phyloP scores from a whole-genome alignment of 2,888 invertebrate genomes.

The Cynaeus angustus region DNA sequence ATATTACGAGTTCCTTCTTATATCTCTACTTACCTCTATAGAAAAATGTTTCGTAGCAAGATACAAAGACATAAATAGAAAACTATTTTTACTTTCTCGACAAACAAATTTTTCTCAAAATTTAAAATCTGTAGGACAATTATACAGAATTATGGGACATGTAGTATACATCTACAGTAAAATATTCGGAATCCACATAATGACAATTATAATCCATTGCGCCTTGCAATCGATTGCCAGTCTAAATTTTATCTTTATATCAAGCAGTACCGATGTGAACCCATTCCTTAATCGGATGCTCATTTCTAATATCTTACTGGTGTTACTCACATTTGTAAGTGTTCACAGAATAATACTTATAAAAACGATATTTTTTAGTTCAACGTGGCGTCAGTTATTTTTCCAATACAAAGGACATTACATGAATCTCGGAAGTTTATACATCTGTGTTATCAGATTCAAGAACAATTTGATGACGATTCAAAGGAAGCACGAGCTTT shows the following conservation, averaged over 20 bases:
- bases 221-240: no score
- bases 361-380: not conserved
- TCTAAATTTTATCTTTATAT: no score
- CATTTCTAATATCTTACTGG: not conserved
- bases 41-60: not conserved
- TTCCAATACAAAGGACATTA: not conserved
- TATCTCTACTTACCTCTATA: not conserved
- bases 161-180: no score
- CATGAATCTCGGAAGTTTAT: not conserved
- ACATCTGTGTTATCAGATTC: not conserved
- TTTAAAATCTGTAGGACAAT: no score
- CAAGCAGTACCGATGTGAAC: not conserved
- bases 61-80: constrained; percentile 1
- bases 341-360: not conserved
- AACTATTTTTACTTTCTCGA: no score
- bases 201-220: no score
- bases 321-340: not conserved
- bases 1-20: not conserved
- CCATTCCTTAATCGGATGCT: not conserved
- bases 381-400: not conserved
- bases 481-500: not conserved
- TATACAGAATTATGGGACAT: no score
- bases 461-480: not conserved
- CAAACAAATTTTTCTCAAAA: no score
- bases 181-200: no score